Evolutionary conservation across 2,113 vertebrate species (phyloP).

Genomic region (Loxodonta africana): DNA sequence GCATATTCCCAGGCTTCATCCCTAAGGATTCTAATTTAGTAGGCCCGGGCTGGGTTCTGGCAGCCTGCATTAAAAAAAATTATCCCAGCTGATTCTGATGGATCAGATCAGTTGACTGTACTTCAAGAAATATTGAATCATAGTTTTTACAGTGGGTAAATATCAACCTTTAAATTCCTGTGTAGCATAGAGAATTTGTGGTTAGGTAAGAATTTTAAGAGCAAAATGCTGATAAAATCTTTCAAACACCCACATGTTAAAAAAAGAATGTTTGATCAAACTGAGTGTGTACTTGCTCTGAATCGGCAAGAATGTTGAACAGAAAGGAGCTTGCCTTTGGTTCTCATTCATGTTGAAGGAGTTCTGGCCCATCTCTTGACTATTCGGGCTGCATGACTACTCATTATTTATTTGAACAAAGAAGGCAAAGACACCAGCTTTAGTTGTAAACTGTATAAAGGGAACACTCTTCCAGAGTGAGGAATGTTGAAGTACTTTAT

Average conservation of each 20-base stretch:
- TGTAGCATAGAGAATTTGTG: slow-evolving; percentile 51
- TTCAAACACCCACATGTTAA: slow-evolving; percentile 23
- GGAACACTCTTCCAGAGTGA: not conserved
- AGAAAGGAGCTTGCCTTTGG: slow-evolving; percentile 54
- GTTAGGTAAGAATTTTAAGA: slow-evolving; percentile 70
- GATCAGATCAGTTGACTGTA: not conserved
- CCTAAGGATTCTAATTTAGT: slow-evolving; percentile 5
- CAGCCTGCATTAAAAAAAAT: not conserved
- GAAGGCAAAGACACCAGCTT: slow-evolving; percentile 42
- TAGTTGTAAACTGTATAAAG: not conserved
- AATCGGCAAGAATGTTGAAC: slow-evolving; percentile 64
- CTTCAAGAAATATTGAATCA: not conserved
- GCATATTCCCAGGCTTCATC: not conserved
- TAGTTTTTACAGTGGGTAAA: slow-evolving; percentile 20
- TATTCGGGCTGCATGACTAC: not conserved
- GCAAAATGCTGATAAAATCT: slow-evolving; percentile 70
- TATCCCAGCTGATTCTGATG: slow-evolving; percentile 15
- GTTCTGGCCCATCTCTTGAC: not conserved
- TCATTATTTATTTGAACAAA: slow-evolving; percentile 32
- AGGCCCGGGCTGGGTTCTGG: not conserved
- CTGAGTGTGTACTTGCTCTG: slow-evolving; percentile 44
- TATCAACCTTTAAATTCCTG: slow-evolving; percentile 60
- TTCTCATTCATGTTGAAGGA: slow-evolving; percentile 37
- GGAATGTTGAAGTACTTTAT: not conserved
- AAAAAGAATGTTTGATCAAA: slow-evolving; percentile 71